Conservation (phyloP, 2,888 invertebrate species). For the Salticus scenicus region DNA sequence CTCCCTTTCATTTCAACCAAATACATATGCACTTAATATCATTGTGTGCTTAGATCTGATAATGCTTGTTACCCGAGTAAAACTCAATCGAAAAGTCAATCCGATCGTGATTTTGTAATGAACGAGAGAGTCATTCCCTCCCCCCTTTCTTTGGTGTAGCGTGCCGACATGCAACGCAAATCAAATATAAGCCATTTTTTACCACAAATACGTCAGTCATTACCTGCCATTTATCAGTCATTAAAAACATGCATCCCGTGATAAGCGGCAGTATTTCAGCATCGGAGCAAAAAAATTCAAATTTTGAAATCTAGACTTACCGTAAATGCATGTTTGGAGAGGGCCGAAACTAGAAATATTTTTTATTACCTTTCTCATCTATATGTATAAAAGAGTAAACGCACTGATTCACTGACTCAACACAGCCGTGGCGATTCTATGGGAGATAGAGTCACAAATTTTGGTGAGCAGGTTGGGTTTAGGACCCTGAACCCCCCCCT, state of each 20-base stretch:
- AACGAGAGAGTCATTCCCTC: background rate
- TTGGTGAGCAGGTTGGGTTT: too few relatives aligned
- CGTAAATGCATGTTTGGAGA: background rate
- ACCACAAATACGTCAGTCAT: background rate
- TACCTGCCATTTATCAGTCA: constrained; percentile 12
- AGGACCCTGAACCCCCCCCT: too few relatives aligned
- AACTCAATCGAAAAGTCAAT: background rate
- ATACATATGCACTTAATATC: background rate
- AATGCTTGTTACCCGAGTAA: background rate
- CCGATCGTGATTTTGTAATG: background rate
- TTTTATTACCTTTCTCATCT: too few relatives aligned
- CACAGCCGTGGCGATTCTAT: too few relatives aligned
- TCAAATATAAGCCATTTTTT: background rate
- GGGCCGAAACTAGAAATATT: background rate
- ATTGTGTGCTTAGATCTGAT: background rate
- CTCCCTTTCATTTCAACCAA: background rate
- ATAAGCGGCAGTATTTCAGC: background rate
- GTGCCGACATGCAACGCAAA: background rate
- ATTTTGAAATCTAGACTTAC: background rate
- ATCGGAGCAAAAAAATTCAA: background rate
- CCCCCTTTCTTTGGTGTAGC: background rate
- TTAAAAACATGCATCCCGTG: constrained; percentile 18
- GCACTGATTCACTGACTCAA: too few relatives aligned
- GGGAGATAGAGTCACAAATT: too few relatives aligned
- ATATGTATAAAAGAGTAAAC: too few relatives aligned